phyloP scores from a whole-genome alignment of 1,140 invertebrate species.

The Lordiphosa clarofinis region DNA sequence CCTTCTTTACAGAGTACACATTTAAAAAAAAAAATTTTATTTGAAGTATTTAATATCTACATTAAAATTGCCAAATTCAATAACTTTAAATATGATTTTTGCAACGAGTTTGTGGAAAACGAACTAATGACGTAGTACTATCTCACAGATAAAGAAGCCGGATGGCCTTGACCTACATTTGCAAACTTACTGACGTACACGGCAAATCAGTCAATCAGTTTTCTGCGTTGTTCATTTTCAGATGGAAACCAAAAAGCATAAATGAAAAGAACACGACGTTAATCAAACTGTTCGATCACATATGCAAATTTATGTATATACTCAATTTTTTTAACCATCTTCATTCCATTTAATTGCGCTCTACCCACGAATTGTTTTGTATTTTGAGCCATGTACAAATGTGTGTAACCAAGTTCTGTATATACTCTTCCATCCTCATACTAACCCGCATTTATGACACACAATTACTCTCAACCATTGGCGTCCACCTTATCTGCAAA shows the following conservation, averaged over 20 bases:
- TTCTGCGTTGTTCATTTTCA: no score
- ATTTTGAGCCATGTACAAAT: slow-evolving; percentile 46
- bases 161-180: slow-evolving; percentile 56
- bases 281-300: no score
- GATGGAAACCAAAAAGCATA: slow-evolving; percentile 4
- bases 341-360: background rate
- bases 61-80: no score
- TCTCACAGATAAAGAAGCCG: background rate
- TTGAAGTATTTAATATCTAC: no score
- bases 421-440: slow-evolving; percentile 23
- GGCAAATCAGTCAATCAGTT: slow-evolving; percentile 10
- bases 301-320: no score
- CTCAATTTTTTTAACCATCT: no score
- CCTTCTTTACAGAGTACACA: no score
- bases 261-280: no score
- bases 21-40: no score
- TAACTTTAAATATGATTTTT: no score
- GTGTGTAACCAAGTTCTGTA: slow-evolving; percentile 31
- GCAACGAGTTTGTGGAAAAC: no score
- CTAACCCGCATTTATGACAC: slow-evolving; percentile 39
- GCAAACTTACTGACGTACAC: background rate
- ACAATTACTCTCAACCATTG: slow-evolving; percentile 55
- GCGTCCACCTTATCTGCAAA: slow-evolving; percentile 63
- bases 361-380: slow-evolving; percentile 26
- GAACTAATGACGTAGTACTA: background rate